Base-by-base conservation (phyloP, 2,888 invertebrate species). In the Acanthococcus lagerstroemiae region DNA sequence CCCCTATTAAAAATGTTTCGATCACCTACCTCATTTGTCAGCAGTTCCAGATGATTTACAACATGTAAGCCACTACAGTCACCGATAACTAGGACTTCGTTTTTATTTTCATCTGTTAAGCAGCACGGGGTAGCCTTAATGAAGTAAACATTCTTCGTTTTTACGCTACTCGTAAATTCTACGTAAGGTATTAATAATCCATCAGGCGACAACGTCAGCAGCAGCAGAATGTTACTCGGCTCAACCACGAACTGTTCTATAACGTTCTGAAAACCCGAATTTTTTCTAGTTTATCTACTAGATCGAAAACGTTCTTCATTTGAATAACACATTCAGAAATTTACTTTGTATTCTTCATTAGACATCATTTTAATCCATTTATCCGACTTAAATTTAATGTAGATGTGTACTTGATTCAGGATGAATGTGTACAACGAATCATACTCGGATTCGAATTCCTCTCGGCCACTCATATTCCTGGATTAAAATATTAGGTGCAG, bases 361-460 rank as follows among this genome's bases (percentile, higher is more conserved):
- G 56, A 48, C 50, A 66, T 30, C 66, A 66, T 57, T 57, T 66
- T 66, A 1, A 46, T 25, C 66, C 66, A 66, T 57, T 66, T 66
- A 57, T 66, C 66, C 1, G 57, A 4, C 50, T 66, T 66, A 4
- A 56, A 63, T 44, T 63, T 63, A 9, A 63, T 37, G 17, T 37
- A 52, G 3, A 44, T 15, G 21, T 63, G 54, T 7, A 52, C 52
- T 4, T 63, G 37, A 37, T 27, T 54, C 3, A 54, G 50, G 17
- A 63, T 27, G n/a, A 52, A 44, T 21, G 52, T 50, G n/a, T 37
- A n/a, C 12, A 63, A 22, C 25, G 48, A 46, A 60, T 60, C 15
- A 17, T 45, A 6, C 12, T 27, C 50, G 1, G 60, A 46, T 60
- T 60, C 60, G 7, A 60, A 19, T 26, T 46, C 46, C 48, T 48